These are phyloP conservation scores for Dicrostonyx torquatus DNA, from an alignment of 2,797 vertebrate species.

Conservation along the genomic window DNA sequence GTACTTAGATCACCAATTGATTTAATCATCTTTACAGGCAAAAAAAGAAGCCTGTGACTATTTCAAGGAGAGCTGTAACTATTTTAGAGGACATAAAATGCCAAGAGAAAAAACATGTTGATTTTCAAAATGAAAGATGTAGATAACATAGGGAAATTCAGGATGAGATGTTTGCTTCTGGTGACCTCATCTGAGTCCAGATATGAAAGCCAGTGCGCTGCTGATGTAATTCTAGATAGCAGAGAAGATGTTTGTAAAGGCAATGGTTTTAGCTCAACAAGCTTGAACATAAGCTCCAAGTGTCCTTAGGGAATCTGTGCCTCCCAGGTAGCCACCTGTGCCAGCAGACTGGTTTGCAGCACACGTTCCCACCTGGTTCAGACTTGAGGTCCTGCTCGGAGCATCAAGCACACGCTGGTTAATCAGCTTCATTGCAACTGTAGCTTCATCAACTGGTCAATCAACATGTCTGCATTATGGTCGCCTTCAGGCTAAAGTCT, in stretches of 20 bases:
- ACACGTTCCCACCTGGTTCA: background rate
- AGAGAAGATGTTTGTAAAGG: background rate
- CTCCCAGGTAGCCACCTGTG: background rate
- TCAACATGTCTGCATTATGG: conserved; percentile 79
- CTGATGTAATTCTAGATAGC: background rate
- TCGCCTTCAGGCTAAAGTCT: conserved; percentile 82
- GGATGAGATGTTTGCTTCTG: background rate
- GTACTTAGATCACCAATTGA: background rate
- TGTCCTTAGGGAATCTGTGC: background rate
- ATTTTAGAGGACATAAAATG: conserved; percentile 18
- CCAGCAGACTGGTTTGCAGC: background rate
- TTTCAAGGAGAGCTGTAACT: conserved; percentile 10
- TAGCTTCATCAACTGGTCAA: conserved; percentile 57
- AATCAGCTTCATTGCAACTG: conserved; percentile 79
- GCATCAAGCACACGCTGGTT: conserved; percentile 61
- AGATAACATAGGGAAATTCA: background rate
- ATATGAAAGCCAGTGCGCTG: background rate
- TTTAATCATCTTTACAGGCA: conserved; percentile 17
- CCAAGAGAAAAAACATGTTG: background rate
- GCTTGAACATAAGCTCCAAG: background rate
- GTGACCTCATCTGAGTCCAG: conserved; percentile 23
- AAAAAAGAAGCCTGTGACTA: background rate
- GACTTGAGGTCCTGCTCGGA: conserved; percentile 62
- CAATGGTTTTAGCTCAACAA: background rate
- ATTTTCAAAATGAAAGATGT: conserved; percentile 3